Evolutionary conservation across 2,113 vertebrate genomes (phyloP).

Genomic region (Smithornis capensis): DNA sequence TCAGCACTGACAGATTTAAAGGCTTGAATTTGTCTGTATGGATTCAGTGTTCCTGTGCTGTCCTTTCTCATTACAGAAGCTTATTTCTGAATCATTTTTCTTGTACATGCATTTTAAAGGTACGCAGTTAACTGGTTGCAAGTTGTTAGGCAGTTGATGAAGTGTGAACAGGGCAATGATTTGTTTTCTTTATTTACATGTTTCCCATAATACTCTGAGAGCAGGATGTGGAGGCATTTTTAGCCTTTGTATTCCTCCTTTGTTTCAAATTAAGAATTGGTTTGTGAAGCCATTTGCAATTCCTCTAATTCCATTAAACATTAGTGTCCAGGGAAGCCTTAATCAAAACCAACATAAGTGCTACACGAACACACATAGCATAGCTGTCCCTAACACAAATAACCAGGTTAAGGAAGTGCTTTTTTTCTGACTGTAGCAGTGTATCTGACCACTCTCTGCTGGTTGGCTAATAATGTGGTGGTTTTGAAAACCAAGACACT

Average conservation of each 20-base stretch:
- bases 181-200: constrained; percentile 75
- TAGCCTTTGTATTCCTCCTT: constrained; percentile 34
- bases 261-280: constrained; percentile 59
- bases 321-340: constrained; percentile 12
- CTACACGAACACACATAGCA: not conserved
- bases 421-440: not conserved
- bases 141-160: constrained; percentile 74
- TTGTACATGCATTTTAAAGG: constrained; percentile 63
- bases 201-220: constrained; percentile 54
- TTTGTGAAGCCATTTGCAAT: constrained; percentile 70
- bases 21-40: not conserved
- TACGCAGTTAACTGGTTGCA: constrained; percentile 71
- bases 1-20: not conserved
- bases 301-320: constrained; percentile 64
- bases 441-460: not conserved
- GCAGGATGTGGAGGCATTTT: not conserved
- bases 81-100: constrained; percentile 63
- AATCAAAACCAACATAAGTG: constrained; percentile 16
- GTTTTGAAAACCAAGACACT: not conserved
- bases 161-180: constrained; percentile 66
- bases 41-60: not conserved
- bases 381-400: not conserved
- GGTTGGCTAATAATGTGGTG: not conserved
- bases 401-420: not conserved
- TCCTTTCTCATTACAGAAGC: constrained; percentile 5